Evolutionary conservation across 2,888 invertebrate genomes (phyloP), one percentile per base, ranked within the genome.

Genomic region (Amaurobius ferox): DNA sequence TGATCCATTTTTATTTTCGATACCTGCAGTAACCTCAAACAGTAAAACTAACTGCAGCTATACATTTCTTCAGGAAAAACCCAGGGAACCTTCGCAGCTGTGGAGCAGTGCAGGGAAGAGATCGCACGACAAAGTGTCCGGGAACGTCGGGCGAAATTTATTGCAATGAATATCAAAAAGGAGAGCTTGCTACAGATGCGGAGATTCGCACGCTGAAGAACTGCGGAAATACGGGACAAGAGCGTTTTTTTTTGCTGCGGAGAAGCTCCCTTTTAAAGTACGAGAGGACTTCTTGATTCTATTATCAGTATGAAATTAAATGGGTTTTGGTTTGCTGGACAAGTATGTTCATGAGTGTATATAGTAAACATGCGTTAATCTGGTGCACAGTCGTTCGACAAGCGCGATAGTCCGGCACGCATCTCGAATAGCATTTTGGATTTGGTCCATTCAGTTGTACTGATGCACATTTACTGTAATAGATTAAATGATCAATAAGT

Each of bases 41-140:
- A 55, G 55, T 23, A 11, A 55, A 55, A 55, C 55, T 16, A 55
- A 55, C 55, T 23, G 23, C 23, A 16, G 55, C 23, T 55, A 23
- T 23, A 40, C 48, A n/a, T 40, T 79, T 79, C 78, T 79, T 79
- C 62, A 35, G 35, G 66, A n/a, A 44, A 61, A 40, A 48, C 66
- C 66, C 26, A 55, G 80, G 72, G 80, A 80, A 80, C 19, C 26
- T 28, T 35, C 40, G 13, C 73, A 73, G 68, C 76, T 83, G 71
- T 19, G 19, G 29, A 23, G n/a, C 29, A 13, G 44, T 44, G 16
- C 44, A 16, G 6, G 16, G 44, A 2, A 19, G 70, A 55, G 77
- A 85, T 85, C 83, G 83, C 83, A 85, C 83, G 83, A 85, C 83
- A 85, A 85, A 77, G 77, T 85, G 83, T 85, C 83, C 83, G 83